Evolutionary conservation across 2,888 invertebrate species (phyloP).

Genomic region (Sepiola atlantica): DNA sequence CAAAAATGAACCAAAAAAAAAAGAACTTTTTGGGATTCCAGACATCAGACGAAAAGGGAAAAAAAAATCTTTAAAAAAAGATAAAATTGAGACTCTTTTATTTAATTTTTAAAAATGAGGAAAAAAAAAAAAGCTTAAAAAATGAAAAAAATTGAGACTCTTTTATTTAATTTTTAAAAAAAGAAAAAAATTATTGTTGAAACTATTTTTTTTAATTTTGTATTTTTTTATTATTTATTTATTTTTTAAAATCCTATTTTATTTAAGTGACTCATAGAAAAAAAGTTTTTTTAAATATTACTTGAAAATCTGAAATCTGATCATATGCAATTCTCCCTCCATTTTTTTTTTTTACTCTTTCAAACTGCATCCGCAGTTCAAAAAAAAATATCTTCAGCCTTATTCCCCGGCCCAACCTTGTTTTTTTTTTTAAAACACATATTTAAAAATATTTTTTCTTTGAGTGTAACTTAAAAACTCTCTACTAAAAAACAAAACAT

Average conservation of each 20-base stretch:
- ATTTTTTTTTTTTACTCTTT: background rate
- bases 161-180: background rate
- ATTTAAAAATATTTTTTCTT: background rate
- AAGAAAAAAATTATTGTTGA: background rate
- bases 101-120: too few species aligned
- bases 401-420: background rate
- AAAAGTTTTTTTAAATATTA: background rate
- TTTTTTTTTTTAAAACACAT: background rate
- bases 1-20: background rate
- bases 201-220: background rate
- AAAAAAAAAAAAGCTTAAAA: background rate
- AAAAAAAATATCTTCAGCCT: background rate
- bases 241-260: slow-evolving; percentile 12
- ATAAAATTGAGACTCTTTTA: background rate
- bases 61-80: background rate
- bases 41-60: background rate
- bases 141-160: background rate
- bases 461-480: background rate
- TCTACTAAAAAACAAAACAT: background rate
- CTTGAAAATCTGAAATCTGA: background rate
- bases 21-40: too few species aligned
- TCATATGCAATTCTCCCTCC: background rate
- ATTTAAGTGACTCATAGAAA: background rate
- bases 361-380: background rate
- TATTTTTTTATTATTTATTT: background rate